A percentile compares a stretch with the other conserved stretches of the same genome.
phyloP scores from a whole-genome alignment of 2,113 vertebrate species.

The Micronycteris hirsuta region DNA sequence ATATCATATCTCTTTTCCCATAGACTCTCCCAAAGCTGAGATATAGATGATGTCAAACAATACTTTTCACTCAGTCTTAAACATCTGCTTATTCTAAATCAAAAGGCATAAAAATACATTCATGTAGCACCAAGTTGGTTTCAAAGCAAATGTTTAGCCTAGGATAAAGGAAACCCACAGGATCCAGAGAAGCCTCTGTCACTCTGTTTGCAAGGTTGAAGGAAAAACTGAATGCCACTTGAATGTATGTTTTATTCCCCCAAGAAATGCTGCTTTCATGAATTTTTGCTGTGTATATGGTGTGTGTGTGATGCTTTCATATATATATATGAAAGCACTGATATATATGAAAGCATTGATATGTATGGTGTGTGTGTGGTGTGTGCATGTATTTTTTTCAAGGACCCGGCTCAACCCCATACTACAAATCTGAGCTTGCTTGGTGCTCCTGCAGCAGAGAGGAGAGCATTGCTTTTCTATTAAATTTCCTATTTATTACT shows the following conservation, averaged over 20 bases:
- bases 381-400: neutral
- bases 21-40: conserved; percentile 33
- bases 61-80: neutral
- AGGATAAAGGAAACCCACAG: neutral
- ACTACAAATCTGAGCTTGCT: neutral
- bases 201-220: conserved; percentile 8
- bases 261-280: neutral
- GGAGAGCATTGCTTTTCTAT: neutral
- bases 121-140: neutral
- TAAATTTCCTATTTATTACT: conserved; percentile 62
- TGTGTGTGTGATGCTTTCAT: neutral
- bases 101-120: conserved; percentile 17
- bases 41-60: conserved; percentile 22
- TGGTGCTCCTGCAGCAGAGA: neutral
- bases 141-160: conserved; percentile 39
- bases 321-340: too few species aligned
- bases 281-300: neutral
- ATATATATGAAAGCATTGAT: too few species aligned
- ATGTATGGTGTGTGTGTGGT: neutral
- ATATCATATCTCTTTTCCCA: conserved; percentile 1
- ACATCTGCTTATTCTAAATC: conserved; percentile 38
- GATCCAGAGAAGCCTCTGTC: neutral
- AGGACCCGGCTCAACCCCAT: neutral
- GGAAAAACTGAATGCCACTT: conserved; percentile 32
- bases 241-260: neutral